These are phyloP conservation scores for Hypanus sabinus DNA, from an alignment of 2,113 vertebrate genomes.

Conservation along the genomic window DNA sequence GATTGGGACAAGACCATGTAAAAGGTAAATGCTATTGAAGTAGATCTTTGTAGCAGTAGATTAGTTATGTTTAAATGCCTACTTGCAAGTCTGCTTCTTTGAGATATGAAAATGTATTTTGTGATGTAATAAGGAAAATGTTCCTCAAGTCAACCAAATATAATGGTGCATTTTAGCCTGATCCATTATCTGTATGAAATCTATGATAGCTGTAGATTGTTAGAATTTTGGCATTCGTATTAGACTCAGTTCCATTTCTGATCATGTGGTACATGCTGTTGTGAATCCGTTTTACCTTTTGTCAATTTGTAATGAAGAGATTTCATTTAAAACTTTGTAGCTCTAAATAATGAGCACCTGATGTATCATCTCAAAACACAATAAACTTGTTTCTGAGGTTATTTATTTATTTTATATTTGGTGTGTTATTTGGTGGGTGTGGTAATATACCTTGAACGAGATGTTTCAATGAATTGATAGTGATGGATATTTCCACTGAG, in stretches of 20 bases:
- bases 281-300: conserved; percentile 86
- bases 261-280: conserved; percentile 89
- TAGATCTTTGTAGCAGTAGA: conserved; percentile 91
- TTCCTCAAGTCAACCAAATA: conserved; percentile 93
- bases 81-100: conserved; percentile 95
- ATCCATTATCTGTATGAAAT: conserved; percentile 92
- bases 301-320: conserved; percentile 88
- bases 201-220: conserved; percentile 78
- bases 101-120: conserved; percentile 96
- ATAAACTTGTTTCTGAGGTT: conserved; percentile 80
- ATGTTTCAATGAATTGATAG: not conserved
- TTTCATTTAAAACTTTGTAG: conserved; percentile 86
- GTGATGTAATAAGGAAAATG: conserved; percentile 91
- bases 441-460: not conserved
- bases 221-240: conserved; percentile 89
- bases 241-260: conserved; percentile 80
- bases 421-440: conserved; percentile 13
- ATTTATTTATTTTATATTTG: conserved; percentile 38
- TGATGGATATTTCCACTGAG: not conserved
- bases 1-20: conserved; percentile 66
- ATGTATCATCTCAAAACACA: conserved; percentile 84
- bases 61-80: conserved; percentile 88
- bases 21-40: conserved; percentile 78
- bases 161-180: conserved; percentile 93
- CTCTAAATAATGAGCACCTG: conserved; percentile 72